Conservation (phyloP, 2,888 invertebrate species). For the Zele albiditarsus region DNA sequence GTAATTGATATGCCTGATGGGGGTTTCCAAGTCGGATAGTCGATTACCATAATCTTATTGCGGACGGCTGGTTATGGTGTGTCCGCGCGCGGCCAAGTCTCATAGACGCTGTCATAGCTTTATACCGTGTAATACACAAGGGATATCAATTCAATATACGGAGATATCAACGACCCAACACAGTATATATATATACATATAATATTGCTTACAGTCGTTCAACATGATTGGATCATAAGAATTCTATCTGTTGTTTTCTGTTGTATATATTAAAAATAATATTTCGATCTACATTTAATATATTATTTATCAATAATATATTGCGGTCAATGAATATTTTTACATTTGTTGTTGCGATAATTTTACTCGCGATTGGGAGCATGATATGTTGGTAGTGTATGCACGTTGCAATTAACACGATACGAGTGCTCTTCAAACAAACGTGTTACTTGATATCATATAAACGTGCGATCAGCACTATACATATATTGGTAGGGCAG, state of each 20-base stretch:
- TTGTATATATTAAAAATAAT: neutral
- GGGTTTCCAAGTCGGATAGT: conserved; percentile 70
- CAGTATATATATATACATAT: neutral
- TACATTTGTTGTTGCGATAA: neutral
- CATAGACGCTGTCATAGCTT: conserved; percentile 6
- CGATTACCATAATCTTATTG: conserved; percentile 72
- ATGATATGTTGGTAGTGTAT: neutral
- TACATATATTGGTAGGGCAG: neutral
- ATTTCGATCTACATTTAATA: neutral
- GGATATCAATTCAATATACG: conserved; percentile 23
- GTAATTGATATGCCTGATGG: conserved; percentile 71
- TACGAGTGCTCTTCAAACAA: neutral
- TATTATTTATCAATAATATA: too few species aligned
- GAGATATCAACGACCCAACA: neutral
- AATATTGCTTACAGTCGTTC: neutral
- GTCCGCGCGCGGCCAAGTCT: conserved; percentile 19
- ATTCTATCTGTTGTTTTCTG: neutral
- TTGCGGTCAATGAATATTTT: neutral
- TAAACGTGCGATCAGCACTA: neutral
- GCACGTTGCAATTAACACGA: neutral
- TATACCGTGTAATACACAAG: conserved; percentile 27
- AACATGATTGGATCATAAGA: neutral
- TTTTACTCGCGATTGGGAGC: neutral
- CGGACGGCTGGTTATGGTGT: conserved; percentile 47
- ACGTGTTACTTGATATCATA: neutral